Evolutionary conservation across 2,888 invertebrate genomes (phyloP).

Genomic region (Philopedon plagiatum): DNA sequence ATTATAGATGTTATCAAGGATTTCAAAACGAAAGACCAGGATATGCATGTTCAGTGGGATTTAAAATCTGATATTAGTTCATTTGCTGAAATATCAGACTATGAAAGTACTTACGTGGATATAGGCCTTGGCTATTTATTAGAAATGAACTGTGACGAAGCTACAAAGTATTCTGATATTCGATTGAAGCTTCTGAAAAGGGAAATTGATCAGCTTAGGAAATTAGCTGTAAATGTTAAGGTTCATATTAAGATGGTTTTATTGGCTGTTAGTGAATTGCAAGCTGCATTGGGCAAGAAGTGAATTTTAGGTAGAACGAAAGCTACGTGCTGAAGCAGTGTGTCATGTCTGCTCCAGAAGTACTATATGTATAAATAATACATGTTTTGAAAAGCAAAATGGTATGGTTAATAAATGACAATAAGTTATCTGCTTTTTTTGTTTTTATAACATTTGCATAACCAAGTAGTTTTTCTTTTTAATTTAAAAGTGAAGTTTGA

Average conservation of each 20-base stretch:
- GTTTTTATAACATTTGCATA: no score
- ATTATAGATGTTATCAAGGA: conserved; percentile 59
- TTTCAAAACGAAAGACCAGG: conserved; percentile 62
- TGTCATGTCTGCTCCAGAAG: no score
- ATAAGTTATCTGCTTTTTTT: no score
- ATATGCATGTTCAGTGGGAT: conserved; percentile 54
- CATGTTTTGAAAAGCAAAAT: no score
- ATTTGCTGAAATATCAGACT: conserved; percentile 62
- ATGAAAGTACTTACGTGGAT: conserved; percentile 60
- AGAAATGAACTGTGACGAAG: conserved; percentile 66
- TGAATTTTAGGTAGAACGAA: no score
- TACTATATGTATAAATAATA: no score
- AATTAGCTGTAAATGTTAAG: conserved; percentile 66
- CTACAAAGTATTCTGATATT: conserved; percentile 65
- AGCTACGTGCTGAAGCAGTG: no score
- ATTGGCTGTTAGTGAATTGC: conserved; percentile 66
- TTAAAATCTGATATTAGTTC: conserved; percentile 59
- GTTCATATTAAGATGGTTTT: conserved; percentile 66
- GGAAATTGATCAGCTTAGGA: conserved; percentile 65
- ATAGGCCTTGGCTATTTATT: conserved; percentile 65
- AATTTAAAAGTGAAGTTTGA: no score
- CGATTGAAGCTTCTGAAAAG: conserved; percentile 62
- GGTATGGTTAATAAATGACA: no score
- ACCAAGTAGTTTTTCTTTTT: no score
- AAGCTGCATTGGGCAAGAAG: conserved; percentile 48